Evolutionary conservation across 2,888 invertebrate genomes (phyloP), one percentile per base, ranked within the genome.

Genomic region (Nezara viridula): DNA sequence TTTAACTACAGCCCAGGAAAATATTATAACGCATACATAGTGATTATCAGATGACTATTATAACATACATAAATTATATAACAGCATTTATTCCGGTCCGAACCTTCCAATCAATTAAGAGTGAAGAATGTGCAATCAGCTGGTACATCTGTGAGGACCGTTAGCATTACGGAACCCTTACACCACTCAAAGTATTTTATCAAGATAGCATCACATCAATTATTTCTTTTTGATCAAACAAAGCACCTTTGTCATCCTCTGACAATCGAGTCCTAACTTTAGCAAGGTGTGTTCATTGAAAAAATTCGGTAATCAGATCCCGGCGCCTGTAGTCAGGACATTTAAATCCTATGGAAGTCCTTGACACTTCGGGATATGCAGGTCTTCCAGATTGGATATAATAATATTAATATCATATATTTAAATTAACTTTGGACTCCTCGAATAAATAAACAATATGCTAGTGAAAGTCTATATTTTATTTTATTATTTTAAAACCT

Each of bases 171-270:
- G 60, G 60, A 14, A 60, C 60, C 60, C 14, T 27, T 27, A 14
- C 60, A 60, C 27, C 60, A 14, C 60, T 27, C 6, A 7, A 37
- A 73, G 32, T 19, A 73, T 73, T 37, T 73, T 73, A 19, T 73
- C 32, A 7, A 73, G 66, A 73, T 73, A 73, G 7, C 19, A 73
- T 37, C 66, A 2, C 7, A 5, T 73, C 7, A 73, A 73, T 32
- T 73, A 73, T 73, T 73, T 73, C 66, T 73, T 60, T 60, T 60
- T 60, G 6, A 60, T 60, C 60, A 60, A 60, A 60, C 60, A 60
- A 60, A 60, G 60, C 60, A 27, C 5, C 60, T 60, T 73, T 73
- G 32, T 73, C 32, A 73, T 37, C 32, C 14, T 1, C 0, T 73
- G 5, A 73, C 66, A 73, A 73, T 73, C 9, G 66, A 73, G 19